phyloP scores from a whole-genome alignment of 2,113 vertebrate genomes.

The Paratilapia polleni region DNA sequence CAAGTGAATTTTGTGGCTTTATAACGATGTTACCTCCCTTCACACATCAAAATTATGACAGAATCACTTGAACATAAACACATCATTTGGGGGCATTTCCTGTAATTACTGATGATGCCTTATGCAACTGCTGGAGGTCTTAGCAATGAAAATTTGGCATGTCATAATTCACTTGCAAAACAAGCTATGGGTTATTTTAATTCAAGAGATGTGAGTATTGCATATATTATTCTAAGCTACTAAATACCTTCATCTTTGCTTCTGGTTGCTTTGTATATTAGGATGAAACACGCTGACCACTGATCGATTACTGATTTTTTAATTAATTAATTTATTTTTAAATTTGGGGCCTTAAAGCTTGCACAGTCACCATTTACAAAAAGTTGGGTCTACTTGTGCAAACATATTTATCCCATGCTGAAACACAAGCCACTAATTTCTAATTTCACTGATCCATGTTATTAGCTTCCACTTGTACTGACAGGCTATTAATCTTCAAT shows the following conservation, averaged over 20 bases:
- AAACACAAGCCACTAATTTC: background rate
- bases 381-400: background rate
- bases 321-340: background rate
- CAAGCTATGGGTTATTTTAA: background rate
- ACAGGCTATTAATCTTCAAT: background rate
- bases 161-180: background rate
- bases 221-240: background rate
- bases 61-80: background rate
- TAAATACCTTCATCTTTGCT: background rate
- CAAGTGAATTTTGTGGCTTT: no score
- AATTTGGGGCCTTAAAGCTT: background rate
- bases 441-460: conserved; percentile 1
- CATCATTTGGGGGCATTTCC: background rate
- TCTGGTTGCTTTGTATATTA: background rate
- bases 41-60: no score
- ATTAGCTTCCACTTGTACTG: conserved; percentile 3
- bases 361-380: background rate
- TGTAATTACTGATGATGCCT: background rate
- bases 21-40: no score
- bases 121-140: background rate
- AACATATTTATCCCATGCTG: background rate
- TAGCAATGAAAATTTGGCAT: background rate
- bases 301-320: background rate
- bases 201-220: background rate
- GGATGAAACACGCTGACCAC: background rate